Evolutionary conservation across 2,113 vertebrate species (phyloP), one percentile per base, ranked within the genome.

Genomic region (human): DNA sequence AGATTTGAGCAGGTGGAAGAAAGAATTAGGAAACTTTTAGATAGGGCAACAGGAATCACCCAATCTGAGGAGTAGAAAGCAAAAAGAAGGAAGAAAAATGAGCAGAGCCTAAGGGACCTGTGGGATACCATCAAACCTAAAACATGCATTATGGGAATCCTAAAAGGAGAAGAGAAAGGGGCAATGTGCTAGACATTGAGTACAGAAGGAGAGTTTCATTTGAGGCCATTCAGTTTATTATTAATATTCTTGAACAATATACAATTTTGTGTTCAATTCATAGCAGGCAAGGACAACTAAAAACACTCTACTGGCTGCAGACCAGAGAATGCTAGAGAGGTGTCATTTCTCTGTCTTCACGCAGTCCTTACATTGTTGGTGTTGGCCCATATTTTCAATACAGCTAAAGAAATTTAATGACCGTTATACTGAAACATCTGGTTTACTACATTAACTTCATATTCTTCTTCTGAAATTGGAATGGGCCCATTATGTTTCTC

Each of bases 371-470:
- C 35, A 50, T 70, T 86, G 45, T 66, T 52, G 50, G 38, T 50
- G 55, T 40, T 27, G 17, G 48, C 70, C 32, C 68, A 10, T 18
- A 2, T 81, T 88, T 83, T 57, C 70, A 84, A 52, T n/a, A n/a
- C 20, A 88, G 17, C 73, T 66, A 45, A 83, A 93, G 81, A 94
- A 57, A 72, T 64, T 59, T 83, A 75, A 80, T 30, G 50, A 30
- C 50, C 38, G 25, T 52, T 70, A 61, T 16, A 45, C 38, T 78
- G 66, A 76, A 52, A 88, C 35, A 94, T 92, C 76, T 70, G 96
- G 35, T 84, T 95, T 93, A 95, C 91, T 93, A 89, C 66, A 85
- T 93, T 89, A 86, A 89, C 81, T 94, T 94, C 87, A 43, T n/a
- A 79, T 70, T 93, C 75, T 55, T 32, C 0, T 48, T 78, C 95